phyloP scores from a whole-genome alignment of 2,888 invertebrate genomes.

The Hirtodrosophila histrioides region DNA sequence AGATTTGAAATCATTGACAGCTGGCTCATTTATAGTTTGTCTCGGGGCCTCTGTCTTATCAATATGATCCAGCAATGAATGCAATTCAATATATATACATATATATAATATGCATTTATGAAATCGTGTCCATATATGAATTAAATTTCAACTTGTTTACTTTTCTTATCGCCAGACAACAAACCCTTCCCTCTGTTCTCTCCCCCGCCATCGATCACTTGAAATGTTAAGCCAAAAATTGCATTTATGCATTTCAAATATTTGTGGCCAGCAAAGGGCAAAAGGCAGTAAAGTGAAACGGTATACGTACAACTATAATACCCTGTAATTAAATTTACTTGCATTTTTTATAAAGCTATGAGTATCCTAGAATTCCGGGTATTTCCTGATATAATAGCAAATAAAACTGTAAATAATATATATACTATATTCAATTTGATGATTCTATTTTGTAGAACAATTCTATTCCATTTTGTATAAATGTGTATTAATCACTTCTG shows the following conservation, averaged over 20 bases:
- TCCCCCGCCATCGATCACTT: constrained; percentile 20
- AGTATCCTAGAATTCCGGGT: no score
- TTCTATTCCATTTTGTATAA: no score
- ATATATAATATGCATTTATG: no score
- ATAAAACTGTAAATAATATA: no score
- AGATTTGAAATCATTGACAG: constrained; percentile 18
- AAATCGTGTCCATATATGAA: constrained; percentile 13
- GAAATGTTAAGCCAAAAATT: constrained; percentile 60
- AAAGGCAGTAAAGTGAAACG: constrained; percentile 42
- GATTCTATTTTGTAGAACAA: no score
- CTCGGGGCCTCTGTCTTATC: no score
- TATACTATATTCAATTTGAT: no score
- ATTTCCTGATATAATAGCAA: no score
- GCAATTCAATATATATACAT: no score
- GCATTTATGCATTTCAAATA: constrained; percentile 69
- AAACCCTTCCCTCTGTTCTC: constrained; percentile 5
- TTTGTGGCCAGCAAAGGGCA: constrained; percentile 57
- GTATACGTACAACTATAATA: constrained; percentile 15
- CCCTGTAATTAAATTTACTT: constrained; percentile 17
- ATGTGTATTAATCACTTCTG: no score
- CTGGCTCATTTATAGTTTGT: neutral
- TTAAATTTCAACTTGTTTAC: constrained; percentile 20
- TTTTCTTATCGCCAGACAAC: constrained; percentile 37
- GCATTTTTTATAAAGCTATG: no score
- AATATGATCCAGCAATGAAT: no score